Evolutionary conservation across 2,888 invertebrate genomes (phyloP), one percentile per base, ranked within the genome.

Genomic region (Balanococcus diminutus): DNA sequence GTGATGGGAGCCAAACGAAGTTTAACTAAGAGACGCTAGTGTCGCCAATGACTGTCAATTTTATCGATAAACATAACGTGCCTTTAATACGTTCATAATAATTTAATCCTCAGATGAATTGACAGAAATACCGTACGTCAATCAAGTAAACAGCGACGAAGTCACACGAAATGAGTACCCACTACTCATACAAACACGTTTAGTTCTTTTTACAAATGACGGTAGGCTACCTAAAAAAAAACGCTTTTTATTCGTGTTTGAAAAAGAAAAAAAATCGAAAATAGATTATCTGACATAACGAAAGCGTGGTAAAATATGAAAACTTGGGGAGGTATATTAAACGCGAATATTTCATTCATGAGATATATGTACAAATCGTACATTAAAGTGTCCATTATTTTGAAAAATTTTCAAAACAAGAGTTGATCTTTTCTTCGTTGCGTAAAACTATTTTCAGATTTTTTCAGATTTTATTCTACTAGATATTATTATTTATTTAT

Each of bases 111-210:
- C 72, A 8, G 31, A 72, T 32, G 72, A 72, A 72, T 72, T 72
- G 72, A 72, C 72, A 72, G 72, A 72, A 72, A 72, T 72, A 72
- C 72, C 31, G 72, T 32, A 72, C 72, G 72, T 72, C 72, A 72
- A 72, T 72, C 72, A 72, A n/a, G 72, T 25, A 25, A 22, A 56
- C 56, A 56, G 56, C 56, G 56, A 56, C 72, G 31, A 72, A 72
- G 72, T 32, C 72, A 72, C 56, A 72, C 72, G 31, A 72, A 72
- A 72, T 16, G 22, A 56, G 56, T 56, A 22, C 22, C 22, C 22
- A 56, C 56, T 56, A 22, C 22, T 9, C 22, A 56, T 22, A 56
- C 22, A 56, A 22, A 56, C 22, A 56, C 56, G 56, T 56, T 3
- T n/a, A 56, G 56, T 19, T 56, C 8, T 56, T 46, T n/a, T 46